Conservation (phyloP, 2,797 vertebrate species). For the Nannoperca obscura region DNA sequence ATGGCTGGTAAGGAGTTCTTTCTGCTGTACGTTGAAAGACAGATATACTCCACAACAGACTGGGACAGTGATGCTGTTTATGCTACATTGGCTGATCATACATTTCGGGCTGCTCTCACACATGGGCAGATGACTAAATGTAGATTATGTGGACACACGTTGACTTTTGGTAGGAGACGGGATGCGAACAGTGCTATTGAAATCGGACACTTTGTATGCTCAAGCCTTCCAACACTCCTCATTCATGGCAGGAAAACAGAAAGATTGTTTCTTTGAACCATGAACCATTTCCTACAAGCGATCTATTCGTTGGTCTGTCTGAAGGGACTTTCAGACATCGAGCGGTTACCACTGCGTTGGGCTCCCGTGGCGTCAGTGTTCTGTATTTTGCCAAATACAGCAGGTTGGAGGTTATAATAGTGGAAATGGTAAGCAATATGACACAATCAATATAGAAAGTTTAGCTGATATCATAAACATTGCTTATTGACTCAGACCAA, state of each 20-base stretch:
- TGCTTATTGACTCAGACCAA: neutral
- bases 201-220: no score
- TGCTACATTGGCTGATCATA: neutral
- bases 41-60: neutral
- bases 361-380: neutral
- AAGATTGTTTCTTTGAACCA: constrained; percentile 1
- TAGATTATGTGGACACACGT: no score
- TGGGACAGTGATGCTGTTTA: neutral
- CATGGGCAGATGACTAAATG: no score
- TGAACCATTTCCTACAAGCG: neutral
- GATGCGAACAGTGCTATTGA: no score
- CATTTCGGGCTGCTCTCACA: no score
- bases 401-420: no score
- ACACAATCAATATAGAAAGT: neutral
- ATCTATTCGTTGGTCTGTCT: neutral
- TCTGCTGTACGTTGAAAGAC: neutral
- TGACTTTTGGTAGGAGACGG: no score
- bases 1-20: neutral
- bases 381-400: neutral
- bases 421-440: neutral
- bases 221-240: neutral
- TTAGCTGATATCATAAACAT: neutral
- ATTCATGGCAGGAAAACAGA: neutral
- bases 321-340: constrained; percentile 5
- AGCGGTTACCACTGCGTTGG: constrained; percentile 1